These are phyloP conservation scores for Cephalotes varians DNA, from an alignment of 2,888 invertebrate genomes.

Conservation along the genomic window DNA sequence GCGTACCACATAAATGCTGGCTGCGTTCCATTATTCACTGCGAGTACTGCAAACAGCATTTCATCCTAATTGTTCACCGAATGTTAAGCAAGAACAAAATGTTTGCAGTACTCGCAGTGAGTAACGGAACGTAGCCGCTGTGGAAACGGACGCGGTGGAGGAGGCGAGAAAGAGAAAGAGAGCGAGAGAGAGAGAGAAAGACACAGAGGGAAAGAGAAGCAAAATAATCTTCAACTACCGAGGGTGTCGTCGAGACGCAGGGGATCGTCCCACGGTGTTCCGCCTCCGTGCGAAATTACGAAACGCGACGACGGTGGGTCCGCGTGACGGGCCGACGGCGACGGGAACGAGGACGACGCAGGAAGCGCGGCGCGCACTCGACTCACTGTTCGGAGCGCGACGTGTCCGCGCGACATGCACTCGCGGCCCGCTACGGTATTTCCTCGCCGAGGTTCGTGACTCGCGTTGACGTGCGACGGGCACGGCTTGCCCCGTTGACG, in stretches of 20 bases:
- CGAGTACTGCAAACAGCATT: too few species aligned
- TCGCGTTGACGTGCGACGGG: slow-evolving; percentile 35
- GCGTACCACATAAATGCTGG: slow-evolving; percentile 7
- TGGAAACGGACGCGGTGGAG: neutral
- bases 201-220: neutral
- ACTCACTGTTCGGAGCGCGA: slow-evolving; percentile 30
- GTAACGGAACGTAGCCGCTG: too few species aligned
- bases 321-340: slow-evolving; percentile 24
- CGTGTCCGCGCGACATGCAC: slow-evolving; percentile 51
- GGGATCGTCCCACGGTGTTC: slow-evolving; percentile 39
- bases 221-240: slow-evolving; percentile 39
- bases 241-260: slow-evolving; percentile 21
- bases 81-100: too few species aligned
- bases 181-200: neutral
- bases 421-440: slow-evolving; percentile 12
- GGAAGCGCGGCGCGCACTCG: slow-evolving; percentile 33
- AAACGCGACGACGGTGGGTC: slow-evolving; percentile 12
- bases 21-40: too few species aligned
- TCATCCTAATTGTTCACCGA: too few species aligned
- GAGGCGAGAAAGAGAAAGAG: neutral
- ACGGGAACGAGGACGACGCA: slow-evolving; percentile 19
- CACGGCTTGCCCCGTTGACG: slow-evolving; percentile 65
- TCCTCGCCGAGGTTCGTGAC: slow-evolving; percentile 6
- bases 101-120: too few species aligned
- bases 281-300: slow-evolving; percentile 21